These are phyloP conservation scores for Empis stercorea DNA, from an alignment of 2,888 invertebrate species.

Conservation along the genomic window DNA sequence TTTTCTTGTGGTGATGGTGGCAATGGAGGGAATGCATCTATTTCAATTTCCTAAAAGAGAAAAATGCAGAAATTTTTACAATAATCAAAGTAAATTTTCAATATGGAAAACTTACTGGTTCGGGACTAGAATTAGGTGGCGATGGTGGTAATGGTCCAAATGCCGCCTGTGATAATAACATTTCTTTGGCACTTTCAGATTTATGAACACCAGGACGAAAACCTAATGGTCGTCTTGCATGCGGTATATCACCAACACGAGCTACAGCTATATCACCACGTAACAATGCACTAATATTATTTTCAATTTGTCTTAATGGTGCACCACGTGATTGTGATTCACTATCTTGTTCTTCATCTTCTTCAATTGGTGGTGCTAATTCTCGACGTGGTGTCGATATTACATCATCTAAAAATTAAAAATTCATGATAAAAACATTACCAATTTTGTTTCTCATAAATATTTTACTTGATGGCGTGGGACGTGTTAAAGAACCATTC, in stretches of 20 bases:
- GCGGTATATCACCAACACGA: constrained; percentile 25
- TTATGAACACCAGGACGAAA: constrained; percentile 53
- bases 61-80: background rate
- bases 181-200: constrained; percentile 61
- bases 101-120: constrained; percentile 15
- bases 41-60: constrained; percentile 19
- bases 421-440: background rate
- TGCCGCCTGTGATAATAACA: constrained; percentile 37
- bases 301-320: constrained; percentile 56
- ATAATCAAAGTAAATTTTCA: background rate
- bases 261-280: constrained; percentile 35
- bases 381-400: constrained; percentile 44
- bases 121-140: constrained; percentile 27
- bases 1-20: constrained; percentile 71
- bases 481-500: constrained; percentile 14
- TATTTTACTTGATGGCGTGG: background rate
- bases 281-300: constrained; percentile 57
- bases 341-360: constrained; percentile 51
- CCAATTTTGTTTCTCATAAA: too few species aligned
- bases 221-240: constrained; percentile 31
- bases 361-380: constrained; percentile 54
- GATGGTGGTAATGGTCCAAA: constrained; percentile 36
- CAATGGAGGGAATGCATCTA: constrained; percentile 55
- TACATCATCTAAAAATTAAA: constrained; percentile 6
- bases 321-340: constrained; percentile 51